Evolutionary conservation across 2,797 vertebrate species (phyloP), one percentile per base, ranked within the genome.

Genomic region (Uromys caudimaculatus): DNA sequence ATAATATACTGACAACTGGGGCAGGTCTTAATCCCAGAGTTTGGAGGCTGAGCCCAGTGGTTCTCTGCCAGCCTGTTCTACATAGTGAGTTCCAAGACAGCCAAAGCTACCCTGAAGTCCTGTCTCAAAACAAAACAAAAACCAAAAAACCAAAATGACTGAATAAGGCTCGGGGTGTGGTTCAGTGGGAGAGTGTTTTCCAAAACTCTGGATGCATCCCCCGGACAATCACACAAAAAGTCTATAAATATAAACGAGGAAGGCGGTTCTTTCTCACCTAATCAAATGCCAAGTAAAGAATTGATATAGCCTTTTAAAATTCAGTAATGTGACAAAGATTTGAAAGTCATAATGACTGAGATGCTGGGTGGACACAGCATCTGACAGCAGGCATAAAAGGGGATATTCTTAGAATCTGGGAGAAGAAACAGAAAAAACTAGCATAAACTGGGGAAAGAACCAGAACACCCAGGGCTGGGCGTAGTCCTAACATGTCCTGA

Each of bases 401-500:
- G 35, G 11, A 85, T 90, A 64, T 47, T 67, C 50, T 32, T 58
- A 62, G 52, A 88, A 58, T 19, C 41, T 52, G 27, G 47, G 14
- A 60, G 23, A 24, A 24, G 64, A 62, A 71, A 77, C 56, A 52
- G 52, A 62, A 24, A 54, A 92, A 79, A 75, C 32, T 52, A 60
- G 60, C 64, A 89, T 85, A 79, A 58, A 95, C 50, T 5, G 89
- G 54, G 60, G 16, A 87, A 78, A 90, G 35, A 93, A 38, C 44
- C 75, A 85, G 32, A 96, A 64, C 89, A 67, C 90, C 44, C 93
- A 89, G 52, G 84, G 82, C 77, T 95, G 69, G 83, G 32, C 47
- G 67, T 54, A 41, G n/a, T 75, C 56, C 56, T 88, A 60, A 71
- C 67, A 71, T 69, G 64, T 69, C 21, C 54, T 62, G 35, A 89